Evolutionary conservation across 2,888 invertebrate species (phyloP), one percentile per base, ranked within the genome.

Genomic region (Gastracanthus pulcherrimus): DNA sequence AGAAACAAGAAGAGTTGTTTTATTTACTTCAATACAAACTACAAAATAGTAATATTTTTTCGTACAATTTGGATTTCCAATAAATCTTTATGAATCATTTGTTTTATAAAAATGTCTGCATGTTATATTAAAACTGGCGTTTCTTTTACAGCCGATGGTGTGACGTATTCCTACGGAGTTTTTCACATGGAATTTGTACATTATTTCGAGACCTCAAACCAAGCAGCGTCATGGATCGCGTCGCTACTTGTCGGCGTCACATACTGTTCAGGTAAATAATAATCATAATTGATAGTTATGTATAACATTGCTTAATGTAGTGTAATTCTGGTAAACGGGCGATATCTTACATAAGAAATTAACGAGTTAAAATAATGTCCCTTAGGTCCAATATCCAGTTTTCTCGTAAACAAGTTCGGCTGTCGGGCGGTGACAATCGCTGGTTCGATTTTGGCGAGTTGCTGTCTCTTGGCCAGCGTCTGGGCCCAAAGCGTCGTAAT

Each of bases 151-250:
- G 98, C 98, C 86, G 99, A 99, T 92, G 99, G 99, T 81, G 97
- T 99, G 91, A 99, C 98, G 72, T 99, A 99, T 93, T 98, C 98
- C 19, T 99, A 99, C 92, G 99, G 99, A 76, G 95, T 99, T 82
- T 97, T 99, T 92, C 96, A 97, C 92, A 94, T 95, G 84, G 96
- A 97, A 92, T 96, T 99, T 90, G 93, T 97, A 86, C 92, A 94
- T 82, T 96, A 97, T 92, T 99, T 98, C 92, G 92, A 95, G 6
- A 96, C 96, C 89, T 96, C 97, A 83, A 96, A 96, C 90, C 96
- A 96, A 83, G 95, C 95, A 85, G 98, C 98, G 11, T 96, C 98
- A 29, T 97, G 97, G 97, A 97, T 99, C 87, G 95, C 96, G 66
- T 98, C 98, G 55, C 96, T 98, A 86, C 95, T 99, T 89, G 97